These are phyloP conservation scores for Sapayoa aenigma DNA, from an alignment of 2,113 vertebrate genomes.

Conservation along the genomic window DNA sequence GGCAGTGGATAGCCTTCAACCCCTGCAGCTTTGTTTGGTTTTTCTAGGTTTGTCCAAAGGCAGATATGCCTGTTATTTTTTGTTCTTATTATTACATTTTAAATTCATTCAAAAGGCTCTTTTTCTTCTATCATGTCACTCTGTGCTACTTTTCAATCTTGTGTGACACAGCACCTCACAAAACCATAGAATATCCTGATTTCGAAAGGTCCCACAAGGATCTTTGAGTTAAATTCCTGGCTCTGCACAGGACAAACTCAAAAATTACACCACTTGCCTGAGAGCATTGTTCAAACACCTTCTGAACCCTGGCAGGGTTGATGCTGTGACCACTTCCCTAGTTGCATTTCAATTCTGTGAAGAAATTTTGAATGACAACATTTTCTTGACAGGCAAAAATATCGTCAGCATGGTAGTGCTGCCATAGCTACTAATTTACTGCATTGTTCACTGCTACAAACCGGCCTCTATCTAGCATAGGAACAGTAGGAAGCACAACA, in stretches of 20 bases:
- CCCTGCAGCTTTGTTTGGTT: background rate
- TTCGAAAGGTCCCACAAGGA: background rate
- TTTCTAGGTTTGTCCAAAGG: background rate
- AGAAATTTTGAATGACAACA: background rate
- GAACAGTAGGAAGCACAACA: background rate
- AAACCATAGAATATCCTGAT: background rate
- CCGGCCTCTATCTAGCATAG: background rate
- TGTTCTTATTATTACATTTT: background rate
- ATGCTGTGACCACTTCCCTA: background rate
- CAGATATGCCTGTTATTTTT: background rate
- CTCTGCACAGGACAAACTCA: background rate
- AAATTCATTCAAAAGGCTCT: background rate
- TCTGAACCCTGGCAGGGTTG: background rate
- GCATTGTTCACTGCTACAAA: background rate
- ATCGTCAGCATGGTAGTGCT: background rate
- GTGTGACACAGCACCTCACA: background rate
- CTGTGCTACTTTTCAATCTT: background rate
- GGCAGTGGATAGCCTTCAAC: background rate
- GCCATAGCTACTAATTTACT: background rate
- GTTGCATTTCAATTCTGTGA: background rate
- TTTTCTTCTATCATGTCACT: background rate
- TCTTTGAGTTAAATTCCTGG: background rate
- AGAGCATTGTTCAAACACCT: background rate
- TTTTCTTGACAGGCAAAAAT: background rate
- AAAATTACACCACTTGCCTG: rapidly evolving